A percentile compares a stretch with the other conserved stretches of the same genome.
Evolutionary conservation across 2,113 vertebrate species (phyloP).

Genomic region (Elanoides forficatus): DNA sequence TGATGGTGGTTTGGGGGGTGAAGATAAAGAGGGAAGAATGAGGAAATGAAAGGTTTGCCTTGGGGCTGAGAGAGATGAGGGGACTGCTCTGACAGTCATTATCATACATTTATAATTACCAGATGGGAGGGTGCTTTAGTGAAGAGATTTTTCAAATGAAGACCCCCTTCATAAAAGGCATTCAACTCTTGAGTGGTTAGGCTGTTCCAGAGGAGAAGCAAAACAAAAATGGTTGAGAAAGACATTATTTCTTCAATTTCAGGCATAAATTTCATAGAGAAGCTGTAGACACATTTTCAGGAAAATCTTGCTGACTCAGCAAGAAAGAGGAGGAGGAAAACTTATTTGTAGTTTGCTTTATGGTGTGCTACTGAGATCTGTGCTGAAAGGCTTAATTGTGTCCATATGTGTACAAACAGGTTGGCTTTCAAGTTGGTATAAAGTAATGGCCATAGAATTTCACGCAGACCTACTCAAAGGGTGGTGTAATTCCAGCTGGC

Average conservation of each 20-base stretch:
- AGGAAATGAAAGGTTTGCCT: slow-evolving; percentile 46
- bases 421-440: background rate
- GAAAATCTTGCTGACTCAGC: background rate
- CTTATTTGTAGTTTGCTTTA: background rate
- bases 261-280: background rate
- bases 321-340: background rate
- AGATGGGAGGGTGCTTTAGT: slow-evolving; percentile 9
- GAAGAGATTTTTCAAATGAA: slow-evolving; percentile 5
- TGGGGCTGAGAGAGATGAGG: slow-evolving; percentile 19
- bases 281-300: accelerated
- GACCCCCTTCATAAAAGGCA: background rate
- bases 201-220: background rate
- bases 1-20: accelerated
- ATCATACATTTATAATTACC: slow-evolving; percentile 28
- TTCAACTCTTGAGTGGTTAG: background rate
- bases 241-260: background rate
- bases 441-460: background rate
- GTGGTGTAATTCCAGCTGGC: background rate
- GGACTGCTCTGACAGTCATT: slow-evolving; percentile 20
- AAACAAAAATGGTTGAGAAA: background rate
- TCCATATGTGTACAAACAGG: background rate
- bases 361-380: background rate
- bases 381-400: background rate
- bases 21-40: background rate
- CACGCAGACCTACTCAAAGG: background rate